These are phyloP conservation scores for Orius laevigatus DNA, from an alignment of 1,140 invertebrate species.

Conservation along the genomic window DNA sequence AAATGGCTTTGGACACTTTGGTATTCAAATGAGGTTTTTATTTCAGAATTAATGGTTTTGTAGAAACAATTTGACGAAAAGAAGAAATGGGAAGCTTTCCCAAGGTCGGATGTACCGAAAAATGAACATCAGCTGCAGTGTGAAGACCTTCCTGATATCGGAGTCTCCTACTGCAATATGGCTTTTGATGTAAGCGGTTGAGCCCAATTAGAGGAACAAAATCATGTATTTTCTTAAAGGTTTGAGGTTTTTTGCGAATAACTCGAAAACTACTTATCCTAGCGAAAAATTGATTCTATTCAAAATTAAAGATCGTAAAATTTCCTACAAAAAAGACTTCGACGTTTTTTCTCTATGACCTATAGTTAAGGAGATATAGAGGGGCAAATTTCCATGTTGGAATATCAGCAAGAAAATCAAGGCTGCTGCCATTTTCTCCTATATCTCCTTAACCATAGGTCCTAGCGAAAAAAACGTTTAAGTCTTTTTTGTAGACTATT, in stretches of 20 bases:
- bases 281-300: too few relatives aligned
- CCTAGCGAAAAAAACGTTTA: too few relatives aligned
- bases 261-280: too few relatives aligned
- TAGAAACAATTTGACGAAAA: slow-evolving; percentile 11
- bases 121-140: slow-evolving; percentile 10
- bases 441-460: too few relatives aligned
- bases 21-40: slow-evolving; percentile 10
- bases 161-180: slow-evolving; percentile 10
- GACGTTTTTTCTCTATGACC: too few relatives aligned
- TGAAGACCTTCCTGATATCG: slow-evolving; percentile 10
- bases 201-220: too few relatives aligned
- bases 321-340: too few relatives aligned
- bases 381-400: neutral
- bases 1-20: slow-evolving; percentile 6
- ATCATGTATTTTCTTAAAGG: neutral
- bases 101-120: neutral
- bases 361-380: too few relatives aligned
- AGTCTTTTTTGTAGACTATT: too few relatives aligned
- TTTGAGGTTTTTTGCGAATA: too few relatives aligned
- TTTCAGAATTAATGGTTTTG: neutral
- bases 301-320: too few relatives aligned
- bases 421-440: neutral
- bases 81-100: slow-evolving; percentile 12
- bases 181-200: slow-evolving; percentile 10
- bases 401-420: neutral